Percentiles rank a stretch among this genome's conserved stretches.
These are phyloP conservation scores for Cheilosia vulpina DNA, from an alignment of 2,888 invertebrate species.

Conservation along the genomic window DNA sequence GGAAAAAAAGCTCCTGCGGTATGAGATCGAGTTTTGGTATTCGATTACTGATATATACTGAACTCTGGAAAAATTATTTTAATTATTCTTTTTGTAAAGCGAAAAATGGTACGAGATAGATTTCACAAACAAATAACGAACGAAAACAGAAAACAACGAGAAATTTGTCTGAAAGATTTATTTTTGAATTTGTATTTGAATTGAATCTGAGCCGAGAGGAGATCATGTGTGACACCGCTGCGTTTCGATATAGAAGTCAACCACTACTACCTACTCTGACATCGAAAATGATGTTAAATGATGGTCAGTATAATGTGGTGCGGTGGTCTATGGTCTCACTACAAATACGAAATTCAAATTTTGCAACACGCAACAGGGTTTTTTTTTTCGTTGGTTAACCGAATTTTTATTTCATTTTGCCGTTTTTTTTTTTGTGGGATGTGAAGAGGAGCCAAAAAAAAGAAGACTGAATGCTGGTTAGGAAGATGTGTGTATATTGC, in stretches of 20 bases:
- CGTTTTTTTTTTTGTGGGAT: constrained; percentile 44
- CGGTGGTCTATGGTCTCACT: constrained; percentile 66
- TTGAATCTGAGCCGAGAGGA: constrained; percentile 33
- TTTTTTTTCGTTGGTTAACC: constrained; percentile 26
- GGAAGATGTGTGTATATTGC: constrained; percentile 49
- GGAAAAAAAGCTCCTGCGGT: constrained; percentile 62
- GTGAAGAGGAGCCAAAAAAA: constrained; percentile 26
- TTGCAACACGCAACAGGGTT: constrained; percentile 70
- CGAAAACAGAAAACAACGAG: constrained; percentile 22
- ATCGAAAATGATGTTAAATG: constrained; percentile 50
- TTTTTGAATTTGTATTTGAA: constrained; percentile 4
- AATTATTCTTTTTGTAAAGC: constrained; percentile 3
- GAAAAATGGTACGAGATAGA: constrained; percentile 34
- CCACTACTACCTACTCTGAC: constrained; percentile 68
- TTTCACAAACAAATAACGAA: constrained; percentile 28
- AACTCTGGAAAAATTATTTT: constrained; percentile 13
- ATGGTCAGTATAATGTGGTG: constrained; percentile 32
- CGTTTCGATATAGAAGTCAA: constrained; percentile 67
- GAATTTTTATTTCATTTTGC: constrained; percentile 30
- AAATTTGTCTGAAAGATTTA: constrained; percentile 29
- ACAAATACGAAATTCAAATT: constrained; percentile 67
- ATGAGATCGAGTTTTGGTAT: constrained; percentile 45
- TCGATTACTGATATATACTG: constrained; percentile 13
- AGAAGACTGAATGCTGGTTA: constrained; percentile 38
- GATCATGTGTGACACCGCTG: constrained; percentile 68